phyloP scores from a whole-genome alignment of 2,797 vertebrate genomes.

The Hipposideros larvatus region DNA sequence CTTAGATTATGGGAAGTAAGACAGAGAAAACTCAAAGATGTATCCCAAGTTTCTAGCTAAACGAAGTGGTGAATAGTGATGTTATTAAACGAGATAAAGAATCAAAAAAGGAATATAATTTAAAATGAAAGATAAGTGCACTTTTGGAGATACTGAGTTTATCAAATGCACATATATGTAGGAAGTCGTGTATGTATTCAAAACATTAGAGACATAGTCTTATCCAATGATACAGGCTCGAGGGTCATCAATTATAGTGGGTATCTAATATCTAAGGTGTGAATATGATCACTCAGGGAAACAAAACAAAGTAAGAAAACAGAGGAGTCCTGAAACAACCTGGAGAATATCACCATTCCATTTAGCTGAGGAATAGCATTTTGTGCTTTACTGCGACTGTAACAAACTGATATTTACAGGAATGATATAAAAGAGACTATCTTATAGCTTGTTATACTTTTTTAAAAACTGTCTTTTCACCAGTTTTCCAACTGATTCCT shows the following conservation, averaged over 20 bases:
- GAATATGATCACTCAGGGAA: not conserved
- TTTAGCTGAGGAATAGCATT: not conserved
- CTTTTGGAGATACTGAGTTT: not conserved
- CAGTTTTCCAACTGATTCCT: not conserved
- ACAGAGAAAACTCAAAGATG: not conserved
- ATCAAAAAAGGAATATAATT: not conserved
- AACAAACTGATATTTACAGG: not conserved
- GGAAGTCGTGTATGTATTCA: not conserved
- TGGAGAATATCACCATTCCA: not conserved
- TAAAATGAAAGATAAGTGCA: not conserved
- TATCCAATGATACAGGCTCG: not conserved
- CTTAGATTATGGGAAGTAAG: not conserved
- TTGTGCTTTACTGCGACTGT: not conserved
- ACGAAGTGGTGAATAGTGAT: not conserved
- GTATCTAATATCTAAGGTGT: not conserved
- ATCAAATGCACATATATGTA: not conserved
- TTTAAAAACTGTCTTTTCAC: not conserved
- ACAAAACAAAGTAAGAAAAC: not conserved
- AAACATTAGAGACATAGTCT: not conserved
- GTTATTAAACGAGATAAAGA: not conserved
- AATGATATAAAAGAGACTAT: not conserved
- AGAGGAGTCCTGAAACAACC: not conserved
- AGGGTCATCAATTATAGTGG: not conserved
- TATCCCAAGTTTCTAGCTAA: conserved; percentile 1
- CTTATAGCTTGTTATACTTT: not conserved